These are phyloP conservation scores for Dasyprocta punctata DNA, from an alignment of 2,113 vertebrate genomes.

Conservation along the genomic window DNA sequence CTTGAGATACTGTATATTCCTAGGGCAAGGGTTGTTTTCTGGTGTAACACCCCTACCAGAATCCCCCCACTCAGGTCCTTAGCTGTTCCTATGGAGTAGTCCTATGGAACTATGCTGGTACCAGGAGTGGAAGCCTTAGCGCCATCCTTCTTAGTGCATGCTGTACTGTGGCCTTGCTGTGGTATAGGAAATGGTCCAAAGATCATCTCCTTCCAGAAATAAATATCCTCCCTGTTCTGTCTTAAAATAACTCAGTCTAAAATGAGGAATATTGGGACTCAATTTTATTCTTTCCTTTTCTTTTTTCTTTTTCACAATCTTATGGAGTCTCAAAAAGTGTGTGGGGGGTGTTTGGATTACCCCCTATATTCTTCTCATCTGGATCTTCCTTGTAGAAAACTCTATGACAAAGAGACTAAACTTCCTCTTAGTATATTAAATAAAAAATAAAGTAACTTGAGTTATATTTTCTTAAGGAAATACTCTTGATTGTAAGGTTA, in stretches of 20 bases:
- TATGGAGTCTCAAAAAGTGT: background rate
- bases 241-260: background rate
- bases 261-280: background rate
- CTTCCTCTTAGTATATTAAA: background rate
- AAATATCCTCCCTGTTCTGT: background rate
- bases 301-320: background rate
- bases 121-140: background rate
- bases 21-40: background rate
- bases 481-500: background rate
- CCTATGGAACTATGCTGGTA: background rate
- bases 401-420: background rate
- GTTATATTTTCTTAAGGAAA: constrained; percentile 24
- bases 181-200: rapidly evolving
- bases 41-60: rapidly evolving
- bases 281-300: background rate
- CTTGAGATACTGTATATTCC: no score
- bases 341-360: rapidly evolving
- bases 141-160: background rate
- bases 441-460: constrained; percentile 18
- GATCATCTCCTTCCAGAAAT: background rate
- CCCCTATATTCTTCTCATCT: background rate
- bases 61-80: no score
- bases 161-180: rapidly evolving
- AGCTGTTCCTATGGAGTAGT: background rate
- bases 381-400: background rate